Percentiles rank a stretch among this genome's conserved stretches.
Evolutionary conservation across 2,888 invertebrate species (phyloP).

Genomic region (Tachina grossa): DNA sequence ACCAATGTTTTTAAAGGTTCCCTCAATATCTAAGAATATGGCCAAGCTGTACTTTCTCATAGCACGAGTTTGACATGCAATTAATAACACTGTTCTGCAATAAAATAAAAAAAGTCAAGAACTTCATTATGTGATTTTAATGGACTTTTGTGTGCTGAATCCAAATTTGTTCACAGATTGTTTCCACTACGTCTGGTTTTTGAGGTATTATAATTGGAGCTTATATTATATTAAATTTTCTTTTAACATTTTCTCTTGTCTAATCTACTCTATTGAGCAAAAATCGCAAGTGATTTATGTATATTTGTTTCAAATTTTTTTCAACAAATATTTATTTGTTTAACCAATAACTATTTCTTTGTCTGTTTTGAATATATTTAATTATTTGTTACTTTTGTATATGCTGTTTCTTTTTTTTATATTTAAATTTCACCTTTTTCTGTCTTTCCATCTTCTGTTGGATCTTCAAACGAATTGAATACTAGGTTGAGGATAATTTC

Average conservation of each 20-base stretch:
- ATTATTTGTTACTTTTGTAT: neutral
- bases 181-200: too few relatives aligned
- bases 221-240: too few relatives aligned
- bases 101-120: too few relatives aligned
- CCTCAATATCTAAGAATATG: too few relatives aligned
- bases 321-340: slow-evolving; percentile 19
- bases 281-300: slow-evolving; percentile 3
- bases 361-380: slow-evolving; percentile 46
- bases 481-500: slow-evolving; percentile 13
- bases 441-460: slow-evolving; percentile 15
- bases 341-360: slow-evolving; percentile 40
- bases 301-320: neutral
- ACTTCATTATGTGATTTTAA: too few relatives aligned
- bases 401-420: slow-evolving; percentile 9
- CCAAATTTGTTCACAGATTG: too few relatives aligned
- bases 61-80: too few relatives aligned
- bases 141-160: too few relatives aligned
- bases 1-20: too few relatives aligned
- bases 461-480: slow-evolving; percentile 24
- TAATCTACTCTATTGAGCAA: neutral
- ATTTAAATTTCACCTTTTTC: slow-evolving; percentile 51
- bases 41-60: too few relatives aligned
- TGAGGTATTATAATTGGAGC: too few relatives aligned
- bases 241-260: neutral
- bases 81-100: too few relatives aligned